Base-by-base conservation (phyloP, 2,113 vertebrate species). In the Apeltes quadracus region DNA sequence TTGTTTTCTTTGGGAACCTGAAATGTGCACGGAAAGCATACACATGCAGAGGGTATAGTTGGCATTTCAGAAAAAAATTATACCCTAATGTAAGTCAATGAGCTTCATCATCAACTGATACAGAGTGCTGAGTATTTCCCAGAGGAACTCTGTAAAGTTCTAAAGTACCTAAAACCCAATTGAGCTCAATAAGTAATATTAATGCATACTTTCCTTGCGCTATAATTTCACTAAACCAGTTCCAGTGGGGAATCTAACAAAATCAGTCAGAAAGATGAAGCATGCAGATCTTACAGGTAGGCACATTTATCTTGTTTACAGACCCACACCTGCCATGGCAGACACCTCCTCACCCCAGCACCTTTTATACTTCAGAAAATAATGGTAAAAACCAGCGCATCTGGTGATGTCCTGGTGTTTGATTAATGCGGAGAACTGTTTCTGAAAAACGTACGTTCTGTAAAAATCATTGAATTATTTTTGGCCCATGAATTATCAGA, bases 281-380 rank as follows among this genome's bases (percentile, higher is more conserved):
- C 53, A 46, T 56, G 41, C 36, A 57, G 16, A 39, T 68, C 15
- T 51, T 43, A 56, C 41, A 25, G 15, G 32, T 61, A 58, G 61
- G 62, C 51, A 55, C 57, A 71, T 82, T 76, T 71, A 53, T 77
- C 64, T 83, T 83, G 61, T 81, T 87, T 77, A 78, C 27, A 16
- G 18, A 48, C 70, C 25, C 69, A 23, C 69, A 64, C 22, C 53
- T 68, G 50, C 63, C 36, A 1, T 72, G 62, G 55, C 54, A 83
- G 50, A 38, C 62, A 65, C 18, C 44, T 68, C n/a, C 16, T 44
- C 29, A 9, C 13, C 61, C 50, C 55, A 65, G 51, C 27, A 39
- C 51, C 51, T 74, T n/a, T 61, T 29, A 39, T 69, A 23, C 5
- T 56, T 58, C 32, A n/a, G 23, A 66, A 74, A 62, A 58, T 74